Conservation (phyloP, 1,140 invertebrate species). For the Drosophila miranda region DNA sequence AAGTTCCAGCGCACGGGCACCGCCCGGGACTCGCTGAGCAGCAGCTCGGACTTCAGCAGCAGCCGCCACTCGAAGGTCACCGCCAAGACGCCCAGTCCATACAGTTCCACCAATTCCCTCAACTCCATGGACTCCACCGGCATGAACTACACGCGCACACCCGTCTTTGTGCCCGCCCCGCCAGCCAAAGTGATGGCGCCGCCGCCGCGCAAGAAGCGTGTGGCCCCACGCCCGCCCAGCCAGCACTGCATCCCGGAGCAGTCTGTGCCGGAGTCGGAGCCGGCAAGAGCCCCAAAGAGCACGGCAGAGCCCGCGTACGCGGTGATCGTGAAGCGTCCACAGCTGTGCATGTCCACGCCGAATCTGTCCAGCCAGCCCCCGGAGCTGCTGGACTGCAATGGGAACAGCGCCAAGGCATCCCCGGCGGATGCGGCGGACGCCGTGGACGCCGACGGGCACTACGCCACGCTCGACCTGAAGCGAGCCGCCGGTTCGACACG, state of each 20-base stretch:
- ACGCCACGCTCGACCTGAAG: constrained; percentile 65
- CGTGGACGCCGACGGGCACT: constrained; percentile 39
- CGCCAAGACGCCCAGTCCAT: constrained; percentile 80
- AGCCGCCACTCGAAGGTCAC: constrained; percentile 78
- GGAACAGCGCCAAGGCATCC: constrained; percentile 44
- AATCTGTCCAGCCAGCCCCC: constrained; percentile 52
- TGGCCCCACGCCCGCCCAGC: constrained; percentile 77
- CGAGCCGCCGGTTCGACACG: too few relatives aligned
- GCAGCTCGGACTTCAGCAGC: constrained; percentile 80
- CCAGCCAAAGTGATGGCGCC: constrained; percentile 57
- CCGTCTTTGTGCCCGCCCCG: constrained; percentile 50
- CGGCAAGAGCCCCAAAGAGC: not conserved
- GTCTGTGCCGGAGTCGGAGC: constrained; percentile 43
- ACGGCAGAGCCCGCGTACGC: constrained; percentile 52
- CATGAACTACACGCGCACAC: constrained; percentile 73
- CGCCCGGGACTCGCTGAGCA: constrained; percentile 75
- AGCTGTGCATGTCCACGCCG: constrained; percentile 78
- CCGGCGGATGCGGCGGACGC: constrained; percentile 21
- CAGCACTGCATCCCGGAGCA: constrained; percentile 74
- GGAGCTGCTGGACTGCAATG: constrained; percentile 51
- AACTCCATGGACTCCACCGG: constrained; percentile 81
- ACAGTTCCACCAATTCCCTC: constrained; percentile 80
- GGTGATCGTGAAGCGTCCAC: constrained; percentile 64
- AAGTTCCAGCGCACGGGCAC: constrained; percentile 73
- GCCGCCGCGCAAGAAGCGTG: constrained; percentile 77